phyloP scores from a whole-genome alignment of 1,140 invertebrate genomes.

The Brachionus angularis region DNA sequence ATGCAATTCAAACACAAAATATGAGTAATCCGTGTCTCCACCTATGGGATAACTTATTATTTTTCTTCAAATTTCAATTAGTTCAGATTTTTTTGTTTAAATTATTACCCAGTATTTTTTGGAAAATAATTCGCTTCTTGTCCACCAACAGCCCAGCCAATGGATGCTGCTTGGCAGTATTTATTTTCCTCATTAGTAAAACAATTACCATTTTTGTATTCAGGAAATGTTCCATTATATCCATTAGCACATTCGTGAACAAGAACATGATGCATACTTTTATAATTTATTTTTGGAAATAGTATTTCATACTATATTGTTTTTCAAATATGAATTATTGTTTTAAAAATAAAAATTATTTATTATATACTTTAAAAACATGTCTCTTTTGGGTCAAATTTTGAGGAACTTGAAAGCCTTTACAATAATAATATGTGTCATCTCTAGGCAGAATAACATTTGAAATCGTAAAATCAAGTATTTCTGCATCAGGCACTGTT shows the following conservation, averaged over 20 bases:
- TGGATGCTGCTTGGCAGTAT: constrained; percentile 11
- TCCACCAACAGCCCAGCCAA: constrained; percentile 37
- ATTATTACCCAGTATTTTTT: too few relatives aligned
- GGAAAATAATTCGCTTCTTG: background rate
- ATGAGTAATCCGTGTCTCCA: background rate
- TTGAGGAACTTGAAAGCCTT: constrained; percentile 1
- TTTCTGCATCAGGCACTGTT: background rate
- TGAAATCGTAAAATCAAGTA: background rate
- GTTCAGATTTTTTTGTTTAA: too few relatives aligned
- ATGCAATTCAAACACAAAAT: background rate
- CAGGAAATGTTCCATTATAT: background rate
- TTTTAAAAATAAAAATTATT: too few relatives aligned
- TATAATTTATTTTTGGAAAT: constrained; percentile 35
- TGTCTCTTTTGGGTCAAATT: constrained; percentile 13
- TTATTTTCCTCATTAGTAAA: background rate
- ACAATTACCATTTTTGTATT: constrained; percentile 27
- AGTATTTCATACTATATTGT: constrained; percentile 33
- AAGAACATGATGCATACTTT: constrained; percentile 33
- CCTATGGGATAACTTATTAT: background rate
- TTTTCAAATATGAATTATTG: too few relatives aligned
- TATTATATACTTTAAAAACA: constrained; percentile 27
- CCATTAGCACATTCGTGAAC: constrained; percentile 24
- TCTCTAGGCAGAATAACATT: constrained; percentile 25
- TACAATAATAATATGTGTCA: constrained; percentile 27
- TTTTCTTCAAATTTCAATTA: too few relatives aligned